Evolutionary conservation across 2,888 invertebrate genomes (phyloP).

Genomic region (Oxystoma pomonae): DNA sequence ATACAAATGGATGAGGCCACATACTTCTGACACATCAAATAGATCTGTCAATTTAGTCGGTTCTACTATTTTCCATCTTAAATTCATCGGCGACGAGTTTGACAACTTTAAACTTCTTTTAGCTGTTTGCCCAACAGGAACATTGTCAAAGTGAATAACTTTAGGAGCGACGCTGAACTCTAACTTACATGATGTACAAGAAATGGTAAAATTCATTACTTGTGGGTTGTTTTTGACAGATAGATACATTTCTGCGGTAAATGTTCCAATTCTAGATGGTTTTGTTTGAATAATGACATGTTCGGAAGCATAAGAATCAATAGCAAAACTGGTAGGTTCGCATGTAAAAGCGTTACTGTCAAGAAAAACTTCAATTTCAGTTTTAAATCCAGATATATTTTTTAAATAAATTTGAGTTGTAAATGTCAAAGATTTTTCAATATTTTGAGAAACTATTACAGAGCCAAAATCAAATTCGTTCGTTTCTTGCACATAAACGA

Average conservation of each 20-base stretch:
- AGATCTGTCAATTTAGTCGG: conserved; percentile 43
- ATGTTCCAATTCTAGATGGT: conserved; percentile 38
- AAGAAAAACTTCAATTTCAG: conserved; percentile 50
- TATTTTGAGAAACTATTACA: conserved; percentile 20
- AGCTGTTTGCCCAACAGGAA: conserved; percentile 22
- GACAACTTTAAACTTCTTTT: conserved; percentile 48
- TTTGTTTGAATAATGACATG: conserved; percentile 39
- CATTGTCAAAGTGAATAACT: conserved; percentile 49
- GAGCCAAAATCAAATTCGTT: conserved; percentile 41
- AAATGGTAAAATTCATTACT: conserved; percentile 51
- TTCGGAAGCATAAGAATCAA: conserved; percentile 36
- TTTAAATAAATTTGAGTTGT: not conserved
- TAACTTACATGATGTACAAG: conserved; percentile 52
- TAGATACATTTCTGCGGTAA: conserved; percentile 39
- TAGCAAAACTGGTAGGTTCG: conserved; percentile 38
- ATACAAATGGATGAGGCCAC: conserved; percentile 48
- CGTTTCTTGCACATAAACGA: conserved; percentile 34
- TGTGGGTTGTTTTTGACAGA: conserved; percentile 57
- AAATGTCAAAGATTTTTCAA: not conserved
- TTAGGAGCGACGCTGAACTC: conserved; percentile 47
- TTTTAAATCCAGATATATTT: not conserved
- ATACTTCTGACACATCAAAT: conserved; percentile 48
- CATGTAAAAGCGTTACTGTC: conserved; percentile 49
- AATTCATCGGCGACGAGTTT: conserved; percentile 54
- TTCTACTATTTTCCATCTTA: conserved; percentile 55